Evolutionary conservation across 2,797 vertebrate species (phyloP).

Genomic region (Austrolebias charrua): DNA sequence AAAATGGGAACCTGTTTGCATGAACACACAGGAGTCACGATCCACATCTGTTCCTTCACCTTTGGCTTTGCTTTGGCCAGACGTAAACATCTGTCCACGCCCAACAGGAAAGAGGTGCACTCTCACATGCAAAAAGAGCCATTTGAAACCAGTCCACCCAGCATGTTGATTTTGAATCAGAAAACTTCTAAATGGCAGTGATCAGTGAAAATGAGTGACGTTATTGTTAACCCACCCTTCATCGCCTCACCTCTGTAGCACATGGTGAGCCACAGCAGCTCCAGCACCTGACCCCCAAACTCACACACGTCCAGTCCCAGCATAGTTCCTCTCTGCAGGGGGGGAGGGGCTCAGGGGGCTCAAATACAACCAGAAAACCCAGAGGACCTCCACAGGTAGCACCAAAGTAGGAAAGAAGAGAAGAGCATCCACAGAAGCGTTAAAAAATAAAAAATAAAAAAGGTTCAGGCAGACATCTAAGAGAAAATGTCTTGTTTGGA

Average conservation of each 20-base stretch:
- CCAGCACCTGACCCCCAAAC: constrained; percentile 87
- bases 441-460: constrained; percentile 1
- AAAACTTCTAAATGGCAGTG: too few species aligned
- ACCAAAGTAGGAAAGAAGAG: constrained; percentile 40
- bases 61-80: constrained; percentile 65
- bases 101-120: constrained; percentile 45
- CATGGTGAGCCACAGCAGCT: constrained; percentile 90
- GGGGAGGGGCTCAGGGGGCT: background rate
- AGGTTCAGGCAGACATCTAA: constrained; percentile 61
- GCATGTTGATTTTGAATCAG: too few species aligned
- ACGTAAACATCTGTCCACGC: constrained; percentile 70
- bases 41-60: constrained; percentile 55
- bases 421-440: constrained; percentile 57
- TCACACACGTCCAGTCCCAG: constrained; percentile 91
- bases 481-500: constrained; percentile 9
- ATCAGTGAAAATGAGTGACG: constrained; percentile 29
- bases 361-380: constrained; percentile 48
- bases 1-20: constrained; percentile 21
- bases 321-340: constrained; percentile 78
- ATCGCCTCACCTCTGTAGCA: constrained; percentile 91
- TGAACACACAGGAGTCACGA: constrained; percentile 14
- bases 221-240: constrained; percentile 24
- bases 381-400: constrained; percentile 65
- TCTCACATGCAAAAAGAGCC: background rate
- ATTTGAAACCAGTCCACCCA: too few species aligned